Base-by-base conservation (phyloP, 2,888 invertebrate genomes). In the Rotaria magnacalcarata region DNA sequence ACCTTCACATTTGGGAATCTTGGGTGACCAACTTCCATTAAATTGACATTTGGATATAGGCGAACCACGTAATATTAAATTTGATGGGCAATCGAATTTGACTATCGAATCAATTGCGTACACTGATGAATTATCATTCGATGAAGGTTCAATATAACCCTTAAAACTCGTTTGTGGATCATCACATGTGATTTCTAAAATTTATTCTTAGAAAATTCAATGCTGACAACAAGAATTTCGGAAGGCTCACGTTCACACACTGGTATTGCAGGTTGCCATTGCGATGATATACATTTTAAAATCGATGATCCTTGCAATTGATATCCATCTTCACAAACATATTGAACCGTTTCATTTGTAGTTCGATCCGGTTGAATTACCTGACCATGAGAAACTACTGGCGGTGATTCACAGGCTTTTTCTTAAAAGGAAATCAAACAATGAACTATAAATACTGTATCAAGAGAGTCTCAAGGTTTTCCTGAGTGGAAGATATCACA, bases 251-350 rank as follows among this genome's bases (percentile, higher is more conserved):
- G 43, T 80, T 80, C n/a, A 47, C 80, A 80, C 24, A n/a, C n/a
- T 10, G 80, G 80, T 47, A 47, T 14, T 47, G 21, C 19, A 19
- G 43, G 80, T n/a, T 80, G 47, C 80, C 80, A 80, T n/a, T 80
- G 21, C 47, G 16, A 8, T 80, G 19, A n/a, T 3, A 47, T 14
- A 47, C 80, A 80, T 80, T 43, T 80, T 47, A 80, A 24, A n/a
- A 43, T 47, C n/a, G 80, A 19, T 24, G 43, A 47, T 80, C 80
- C 80, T 11, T 80, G n/a, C n/a, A 80, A n/a, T 47, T 80, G 80
- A 80, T 80, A 80, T 24, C 80, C 80, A 47, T 47, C n/a, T 14
- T 47, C 8, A 80, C 80, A 80, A n/a, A n/a, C n/a, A 47, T 80
- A 80, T 80, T 80, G 24, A 80, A 80, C 24, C 5, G 80, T 47